Conservation (phyloP, 2,113 vertebrate genomes). For the Monarcha castaneiventris region DNA sequence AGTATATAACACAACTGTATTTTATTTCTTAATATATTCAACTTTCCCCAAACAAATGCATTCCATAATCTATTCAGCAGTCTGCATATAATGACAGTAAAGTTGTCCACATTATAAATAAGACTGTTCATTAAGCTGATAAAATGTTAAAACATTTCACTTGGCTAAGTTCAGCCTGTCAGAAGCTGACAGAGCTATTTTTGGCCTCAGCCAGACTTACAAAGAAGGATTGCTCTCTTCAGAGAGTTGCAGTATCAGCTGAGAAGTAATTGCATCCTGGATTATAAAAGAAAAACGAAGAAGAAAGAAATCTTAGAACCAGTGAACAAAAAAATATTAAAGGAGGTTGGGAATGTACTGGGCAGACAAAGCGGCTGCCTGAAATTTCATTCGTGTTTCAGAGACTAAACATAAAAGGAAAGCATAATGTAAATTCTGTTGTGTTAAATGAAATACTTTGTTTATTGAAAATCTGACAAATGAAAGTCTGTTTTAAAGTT, state of each 20-base stretch:
- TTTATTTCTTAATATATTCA: neutral
- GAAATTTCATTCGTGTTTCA: neutral
- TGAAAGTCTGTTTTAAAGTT: neutral
- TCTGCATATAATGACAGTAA: conserved; percentile 27
- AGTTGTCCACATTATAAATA: conserved; percentile 62
- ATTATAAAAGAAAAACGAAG: conserved; percentile 6
- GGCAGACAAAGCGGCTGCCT: neutral
- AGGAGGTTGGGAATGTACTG: neutral
- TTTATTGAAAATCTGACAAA: neutral
- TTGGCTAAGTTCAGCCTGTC: conserved; percentile 58
- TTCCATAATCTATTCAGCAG: conserved; percentile 25
- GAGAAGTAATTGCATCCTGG: conserved; percentile 19
- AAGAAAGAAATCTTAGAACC: neutral
- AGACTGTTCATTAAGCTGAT: conserved; percentile 63
- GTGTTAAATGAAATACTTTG: neutral
- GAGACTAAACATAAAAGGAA: neutral
- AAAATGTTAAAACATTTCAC: conserved; percentile 58
- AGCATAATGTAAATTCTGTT: neutral
- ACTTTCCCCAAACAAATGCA: neutral
- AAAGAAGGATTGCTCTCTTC: conserved; percentile 45
- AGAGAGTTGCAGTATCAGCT: conserved; percentile 50
- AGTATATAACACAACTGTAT: neutral
- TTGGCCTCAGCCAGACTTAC: conserved; percentile 9
- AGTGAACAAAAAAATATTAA: neutral
- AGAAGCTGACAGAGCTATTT: conserved; percentile 61